Conservation (phyloP, 1,140 invertebrate species). For the Diplogasteroides magnus region DNA sequence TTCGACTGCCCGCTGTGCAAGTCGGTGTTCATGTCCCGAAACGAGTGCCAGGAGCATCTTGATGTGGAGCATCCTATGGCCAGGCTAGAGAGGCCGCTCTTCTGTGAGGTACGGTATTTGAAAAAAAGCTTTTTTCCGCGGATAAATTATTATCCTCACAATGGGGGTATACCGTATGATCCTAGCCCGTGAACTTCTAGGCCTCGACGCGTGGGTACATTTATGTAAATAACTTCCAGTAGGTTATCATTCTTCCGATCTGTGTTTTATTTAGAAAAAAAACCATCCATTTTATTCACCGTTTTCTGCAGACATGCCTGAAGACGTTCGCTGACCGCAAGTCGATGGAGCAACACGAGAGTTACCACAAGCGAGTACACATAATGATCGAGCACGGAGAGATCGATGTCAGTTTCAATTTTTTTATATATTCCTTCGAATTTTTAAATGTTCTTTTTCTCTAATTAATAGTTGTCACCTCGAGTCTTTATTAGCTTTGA, state of each 20-base stretch:
- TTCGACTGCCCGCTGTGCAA: slow-evolving; percentile 54
- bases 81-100: slow-evolving; percentile 42
- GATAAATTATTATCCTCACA: background rate
- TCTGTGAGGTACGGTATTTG: slow-evolving; percentile 43
- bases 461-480: too few relatives aligned
- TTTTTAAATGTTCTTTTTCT: slow-evolving; percentile 6
- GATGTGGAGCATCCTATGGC: slow-evolving; percentile 41
- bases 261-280: slow-evolving; percentile 11
- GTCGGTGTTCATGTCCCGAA: slow-evolving; percentile 40
- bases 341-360: slow-evolving; percentile 49
- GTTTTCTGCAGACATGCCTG: slow-evolving; percentile 39
- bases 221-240: too few relatives aligned
- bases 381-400: slow-evolving; percentile 18
- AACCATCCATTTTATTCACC: slow-evolving; percentile 6
- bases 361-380: slow-evolving; percentile 49
- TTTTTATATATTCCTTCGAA: background rate
- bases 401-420: slow-evolving; percentile 22
- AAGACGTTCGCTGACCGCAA: slow-evolving; percentile 45
- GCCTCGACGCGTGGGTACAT: background rate
- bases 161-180: background rate
- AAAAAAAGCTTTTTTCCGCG: background rate
- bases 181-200: background rate
- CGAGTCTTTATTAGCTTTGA: too few relatives aligned
- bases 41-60: slow-evolving; percentile 48
- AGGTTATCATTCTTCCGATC: too few relatives aligned